Base-by-base conservation (phyloP, 92 coral and sea anemone genomes). In the Paragorgia papillata region DNA sequence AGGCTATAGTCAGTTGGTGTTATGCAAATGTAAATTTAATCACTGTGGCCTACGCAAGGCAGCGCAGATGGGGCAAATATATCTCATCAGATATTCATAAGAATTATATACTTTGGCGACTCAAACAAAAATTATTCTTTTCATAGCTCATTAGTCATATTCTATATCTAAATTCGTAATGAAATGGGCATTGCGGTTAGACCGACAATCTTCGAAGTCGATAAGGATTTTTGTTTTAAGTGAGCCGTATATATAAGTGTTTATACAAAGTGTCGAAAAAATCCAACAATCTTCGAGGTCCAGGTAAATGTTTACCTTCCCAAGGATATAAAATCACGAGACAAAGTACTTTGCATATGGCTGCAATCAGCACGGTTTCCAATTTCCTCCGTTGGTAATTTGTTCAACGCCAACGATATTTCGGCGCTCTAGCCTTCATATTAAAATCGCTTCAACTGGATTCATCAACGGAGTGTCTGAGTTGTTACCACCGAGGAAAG, bases 341-440 rank as follows among this genome's bases (percentile, higher is more conserved):
- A 29, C 77, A 70, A n/a, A 30, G 62, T 70, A 54, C 19, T 70
- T 70, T 70, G 77, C 77, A 70, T 70, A 70, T 70, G 28, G 62
- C 28, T 17, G 37, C 30, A 21, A 46, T 31, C 57, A n/a, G n/a
- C 74, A 67, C 57, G 20, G 34, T 41, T 67, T 67, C 57, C 22
- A 67, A 67, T 67, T 67, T 43, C 37, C 57, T 67, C 20, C 51
- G 53, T 46, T 41, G 18, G 13, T 25, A 41, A 67, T 67, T 9
- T 67, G 57, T 25, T 46, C 62, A 22, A 56, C 62, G 30, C 30
- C 62, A 22, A 56, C 62, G 62, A 22, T 56, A 28, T 56, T 7
- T 56, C 62, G n/a, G n/a, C n/a, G n/a, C n/a, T n/a, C n/a, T n/a
- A n/a, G n/a, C n/a, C n/a, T n/a, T 22, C 10, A 3, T 12, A 13